Evolutionary conservation across 2,888 invertebrate species (phyloP), one percentile per base, ranked within the genome.

Genomic region (Nomada ferruginata): DNA sequence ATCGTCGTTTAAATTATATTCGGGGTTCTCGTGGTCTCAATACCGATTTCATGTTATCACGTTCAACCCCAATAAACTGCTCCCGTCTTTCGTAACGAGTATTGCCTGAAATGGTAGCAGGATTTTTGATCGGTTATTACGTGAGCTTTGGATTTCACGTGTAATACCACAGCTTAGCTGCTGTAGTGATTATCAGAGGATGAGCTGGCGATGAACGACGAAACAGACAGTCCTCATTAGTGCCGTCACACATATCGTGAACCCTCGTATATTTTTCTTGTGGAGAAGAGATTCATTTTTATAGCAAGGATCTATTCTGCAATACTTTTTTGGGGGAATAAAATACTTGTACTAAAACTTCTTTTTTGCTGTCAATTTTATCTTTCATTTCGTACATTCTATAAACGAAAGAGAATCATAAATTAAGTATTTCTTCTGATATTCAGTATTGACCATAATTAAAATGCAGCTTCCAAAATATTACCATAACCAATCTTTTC

Each of bases 161-260:
- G 82, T 86, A 84, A 89, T 87, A 84, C 72, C 63, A 23, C 53
- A 52, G 82, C 64, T 82, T 83, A 84, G 79, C 66, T 66, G 81
- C 68, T 77, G 85, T 84, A 74, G 85, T 87, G 86, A 87, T 88
- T 88, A 85, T 76, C 84, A 80, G 79, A 78, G 71, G 36, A 83
- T 59, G 68, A 55, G 53, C 57, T 68, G 60, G 9, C 42, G 52
- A 68, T 53, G 15, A 57, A 60, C 64, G 44, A 44, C 71, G 50
- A 73, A 73, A 66, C 59, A 64, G 68, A 42, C 59, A 53, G 44
- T 53, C 9, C 42, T 60, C 53, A 44, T 77, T 60, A 65, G 11
- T 60, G 44, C 53, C 3, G 64, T 4, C 5, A 55, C 73, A 65
- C 59, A 68, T 68, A 47, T 23, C 55, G 26, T 10, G 42, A 47